Percentiles rank a stretch among this genome's conserved stretches.
These are phyloP conservation scores for Oligia latruncula DNA, from an alignment of 2,888 invertebrate genomes.

Conservation along the genomic window DNA sequence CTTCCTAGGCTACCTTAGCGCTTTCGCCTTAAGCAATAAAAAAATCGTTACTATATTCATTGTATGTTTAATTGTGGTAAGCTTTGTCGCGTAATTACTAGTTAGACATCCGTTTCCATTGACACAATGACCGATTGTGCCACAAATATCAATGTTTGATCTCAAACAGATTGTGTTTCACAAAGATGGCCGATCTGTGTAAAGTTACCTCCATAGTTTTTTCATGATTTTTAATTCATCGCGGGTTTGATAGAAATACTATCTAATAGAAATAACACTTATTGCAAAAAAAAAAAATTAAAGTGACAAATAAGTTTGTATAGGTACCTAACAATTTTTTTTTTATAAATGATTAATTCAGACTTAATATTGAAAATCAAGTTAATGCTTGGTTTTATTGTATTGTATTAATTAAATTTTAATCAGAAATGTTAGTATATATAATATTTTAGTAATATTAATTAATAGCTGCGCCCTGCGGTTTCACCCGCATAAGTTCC, in stretches of 20 bases:
- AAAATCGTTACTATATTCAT: background rate
- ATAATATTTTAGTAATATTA: too few species aligned
- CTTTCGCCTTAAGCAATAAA: background rate
- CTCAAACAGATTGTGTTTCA: slow-evolving; percentile 74
- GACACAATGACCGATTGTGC: slow-evolving; percentile 53
- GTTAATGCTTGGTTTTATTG: too few species aligned
- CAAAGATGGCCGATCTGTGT: slow-evolving; percentile 67
- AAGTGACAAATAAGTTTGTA: too few species aligned
- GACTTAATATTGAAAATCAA: too few species aligned
- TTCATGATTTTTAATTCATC: background rate
- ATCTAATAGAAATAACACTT: background rate
- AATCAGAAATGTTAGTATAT: too few species aligned
- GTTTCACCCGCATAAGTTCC: too few species aligned
- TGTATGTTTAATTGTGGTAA: slow-evolving; percentile 34
- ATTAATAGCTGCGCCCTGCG: too few species aligned
- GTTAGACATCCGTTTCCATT: slow-evolving; percentile 59
- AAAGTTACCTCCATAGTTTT: slow-evolving; percentile 27
- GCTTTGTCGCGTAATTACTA: slow-evolving; percentile 65
- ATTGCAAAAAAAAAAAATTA: too few species aligned
- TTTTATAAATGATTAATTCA: too few species aligned
- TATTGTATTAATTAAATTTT: too few species aligned
- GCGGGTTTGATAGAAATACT: slow-evolving; percentile 17
- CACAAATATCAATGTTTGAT: slow-evolving; percentile 71
- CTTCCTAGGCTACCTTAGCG: too few species aligned
- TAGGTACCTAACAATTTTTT: too few species aligned